Conservation (phyloP, 2,888 invertebrate genomes). For the Drosophila niveifrons region DNA sequence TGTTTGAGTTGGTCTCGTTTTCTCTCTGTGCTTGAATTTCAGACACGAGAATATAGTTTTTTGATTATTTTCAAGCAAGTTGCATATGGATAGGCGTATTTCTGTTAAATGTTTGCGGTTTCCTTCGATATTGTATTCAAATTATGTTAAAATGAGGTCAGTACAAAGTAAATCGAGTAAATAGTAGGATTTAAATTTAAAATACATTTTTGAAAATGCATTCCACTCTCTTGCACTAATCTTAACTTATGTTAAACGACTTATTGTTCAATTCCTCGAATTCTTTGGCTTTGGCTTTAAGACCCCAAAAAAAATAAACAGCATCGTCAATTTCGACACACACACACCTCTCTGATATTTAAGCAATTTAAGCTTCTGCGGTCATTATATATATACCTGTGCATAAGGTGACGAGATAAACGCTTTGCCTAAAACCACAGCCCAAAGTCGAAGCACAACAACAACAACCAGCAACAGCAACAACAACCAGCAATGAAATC, state of each 20-base stretch:
- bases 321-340: conserved; percentile 14
- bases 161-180: background rate
- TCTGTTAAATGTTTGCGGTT: conserved; percentile 21
- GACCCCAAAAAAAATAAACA: conserved; percentile 2
- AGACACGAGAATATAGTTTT: background rate
- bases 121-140: conserved; percentile 33
- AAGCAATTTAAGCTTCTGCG: conserved; percentile 59
- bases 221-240: conserved; percentile 2
- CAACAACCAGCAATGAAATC: conserved; percentile 26
- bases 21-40: conserved; percentile 19
- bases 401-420: conserved; percentile 60
- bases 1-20: conserved; percentile 31
- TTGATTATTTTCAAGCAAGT: conserved; percentile 10
- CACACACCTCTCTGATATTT: conserved; percentile 38
- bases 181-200: background rate
- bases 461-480: conserved; percentile 16
- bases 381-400: conserved; percentile 35
- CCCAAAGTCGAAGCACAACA: conserved; percentile 29
- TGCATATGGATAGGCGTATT: conserved; percentile 1
- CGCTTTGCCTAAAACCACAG: conserved; percentile 60
- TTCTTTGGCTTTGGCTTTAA: conserved; percentile 2
- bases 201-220: conserved; percentile 1
- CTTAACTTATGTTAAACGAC: background rate
- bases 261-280: conserved; percentile 10
- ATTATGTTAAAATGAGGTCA: conserved; percentile 14